These are phyloP conservation scores for Eumeta japonica DNA, from an alignment of 1,140 invertebrate species.

Conservation along the genomic window DNA sequence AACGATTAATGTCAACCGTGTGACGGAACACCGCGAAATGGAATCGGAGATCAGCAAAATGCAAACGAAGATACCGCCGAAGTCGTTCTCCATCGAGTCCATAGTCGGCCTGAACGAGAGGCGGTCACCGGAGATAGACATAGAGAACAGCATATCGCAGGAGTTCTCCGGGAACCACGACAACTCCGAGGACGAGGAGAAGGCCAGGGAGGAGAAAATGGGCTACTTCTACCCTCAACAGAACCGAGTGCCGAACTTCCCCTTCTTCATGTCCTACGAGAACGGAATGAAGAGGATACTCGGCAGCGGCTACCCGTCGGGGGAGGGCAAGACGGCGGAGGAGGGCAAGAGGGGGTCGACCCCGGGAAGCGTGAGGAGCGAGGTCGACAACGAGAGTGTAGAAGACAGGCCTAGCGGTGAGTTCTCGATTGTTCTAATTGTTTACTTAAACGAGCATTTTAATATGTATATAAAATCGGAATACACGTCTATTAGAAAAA, in stretches of 20 bases:
- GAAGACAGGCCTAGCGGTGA: conserved; percentile 43
- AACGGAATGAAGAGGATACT: conserved; percentile 30
- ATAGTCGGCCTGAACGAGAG: conserved; percentile 42
- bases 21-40: too few species aligned
- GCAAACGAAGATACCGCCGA: conserved; percentile 42
- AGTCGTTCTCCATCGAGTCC: conserved; percentile 48
- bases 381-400: conserved; percentile 45
- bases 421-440: conserved; percentile 9
- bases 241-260: conserved; percentile 44
- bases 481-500: too few species aligned
- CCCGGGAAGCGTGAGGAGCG: conserved; percentile 42
- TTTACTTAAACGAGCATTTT: too few species aligned
- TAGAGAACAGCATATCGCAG: conserved; percentile 42
- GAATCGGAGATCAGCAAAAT: conserved; percentile 45
- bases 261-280: conserved; percentile 48
- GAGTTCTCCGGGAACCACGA: conserved; percentile 30
- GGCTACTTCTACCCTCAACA: conserved; percentile 44
- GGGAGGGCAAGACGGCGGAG: conserved; percentile 18
- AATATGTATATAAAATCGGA: too few species aligned
- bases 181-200: conserved; percentile 40
- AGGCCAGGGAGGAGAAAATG: conserved; percentile 36
- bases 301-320: conserved; percentile 20
- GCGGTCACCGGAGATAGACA: conserved; percentile 47
- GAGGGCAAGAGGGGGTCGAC: conserved; percentile 37
- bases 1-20: too few species aligned